Evolutionary conservation across 2,113 vertebrate species (phyloP), one percentile per base, ranked within the genome.

Genomic region (Epinephelus moara): DNA sequence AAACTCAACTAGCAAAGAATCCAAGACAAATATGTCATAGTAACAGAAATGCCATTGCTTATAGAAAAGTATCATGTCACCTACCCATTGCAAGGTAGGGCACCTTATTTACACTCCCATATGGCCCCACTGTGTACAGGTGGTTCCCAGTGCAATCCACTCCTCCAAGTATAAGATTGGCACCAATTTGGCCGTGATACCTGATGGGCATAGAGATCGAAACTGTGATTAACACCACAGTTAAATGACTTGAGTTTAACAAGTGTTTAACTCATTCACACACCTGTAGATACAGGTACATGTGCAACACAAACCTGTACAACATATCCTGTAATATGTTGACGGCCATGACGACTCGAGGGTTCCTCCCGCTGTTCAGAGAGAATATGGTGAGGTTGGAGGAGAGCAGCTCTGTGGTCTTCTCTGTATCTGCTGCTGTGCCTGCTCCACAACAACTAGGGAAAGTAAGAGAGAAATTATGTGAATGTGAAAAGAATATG

Each of bases 11-110:
- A 5, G 12, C 56, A 55, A 45, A 23, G 13, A 68, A 23, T 5
- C 73, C 14, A 47, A 47, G 1, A 17, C 57, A 50, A 19, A 23
- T 0, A 33, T 27, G 19, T 9, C 14, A 57, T 14, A 49, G 25
- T 13, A 5, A 59, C n/a, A 64, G 40, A 9, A 3, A 33, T 2
- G 25, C 8, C 5, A 33, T 30, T 0, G 2, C 10, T n/a, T 6
- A 7, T 0, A 50, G 15, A n/a, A 18, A 0, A 30, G 2, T 8
- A 6, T 70, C 56, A 40, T 49, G 4, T 30, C 6, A 63, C 90
- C 3, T 86, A 97, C 97, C 97, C 94, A 97, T 95, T 10, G 96
- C 88, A 0, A 94, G 82, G 83, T 94, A 97, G 21, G 95, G 95
- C 3, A 91, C 78, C 3, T 92, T 91, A 2, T 95, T 80, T 6